A percentile compares a stretch with the other conserved stretches of the same genome.
Evolutionary conservation across 2,113 vertebrate genomes (phyloP).

Genomic region (Myocastor coypus): DNA sequence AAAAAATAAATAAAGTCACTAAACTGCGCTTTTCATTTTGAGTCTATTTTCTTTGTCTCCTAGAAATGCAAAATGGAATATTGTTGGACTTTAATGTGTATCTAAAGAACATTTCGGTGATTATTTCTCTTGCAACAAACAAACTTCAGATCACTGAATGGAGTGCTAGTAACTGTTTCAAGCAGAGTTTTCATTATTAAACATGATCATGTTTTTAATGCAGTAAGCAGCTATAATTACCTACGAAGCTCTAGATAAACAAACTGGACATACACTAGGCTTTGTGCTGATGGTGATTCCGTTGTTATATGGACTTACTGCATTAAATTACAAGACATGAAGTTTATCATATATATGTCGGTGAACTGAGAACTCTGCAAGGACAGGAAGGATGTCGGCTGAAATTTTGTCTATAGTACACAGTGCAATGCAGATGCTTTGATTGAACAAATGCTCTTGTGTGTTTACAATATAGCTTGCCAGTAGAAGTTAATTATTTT

Average conservation of each 20-base stretch:
- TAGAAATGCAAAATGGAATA: background rate
- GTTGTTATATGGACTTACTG: background rate
- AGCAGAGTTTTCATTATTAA: background rate
- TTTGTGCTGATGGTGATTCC: background rate
- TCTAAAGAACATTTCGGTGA: background rate
- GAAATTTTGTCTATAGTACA: background rate
- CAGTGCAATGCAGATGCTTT: background rate
- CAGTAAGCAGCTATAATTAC: background rate
- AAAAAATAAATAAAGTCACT: background rate
- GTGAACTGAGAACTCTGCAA: constrained; percentile 36
- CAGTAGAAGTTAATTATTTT: constrained; percentile 40
- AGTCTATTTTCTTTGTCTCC: background rate
- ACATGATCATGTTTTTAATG: constrained; percentile 24
- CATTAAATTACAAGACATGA: background rate
- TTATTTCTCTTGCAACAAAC: background rate
- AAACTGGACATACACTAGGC: background rate
- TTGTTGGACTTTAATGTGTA: background rate
- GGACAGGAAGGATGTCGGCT: background rate
- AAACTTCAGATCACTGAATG: constrained; percentile 16
- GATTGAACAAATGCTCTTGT: background rate
- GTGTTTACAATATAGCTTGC: background rate
- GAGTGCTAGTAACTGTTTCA: background rate
- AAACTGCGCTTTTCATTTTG: background rate
- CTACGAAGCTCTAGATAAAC: constrained; percentile 22
- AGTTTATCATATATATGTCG: background rate